Base-by-base conservation (phyloP, 30 jellyfish, hydroid and myxozoan species). In the Aurelia aurita complex sp. Pacific region DNA sequence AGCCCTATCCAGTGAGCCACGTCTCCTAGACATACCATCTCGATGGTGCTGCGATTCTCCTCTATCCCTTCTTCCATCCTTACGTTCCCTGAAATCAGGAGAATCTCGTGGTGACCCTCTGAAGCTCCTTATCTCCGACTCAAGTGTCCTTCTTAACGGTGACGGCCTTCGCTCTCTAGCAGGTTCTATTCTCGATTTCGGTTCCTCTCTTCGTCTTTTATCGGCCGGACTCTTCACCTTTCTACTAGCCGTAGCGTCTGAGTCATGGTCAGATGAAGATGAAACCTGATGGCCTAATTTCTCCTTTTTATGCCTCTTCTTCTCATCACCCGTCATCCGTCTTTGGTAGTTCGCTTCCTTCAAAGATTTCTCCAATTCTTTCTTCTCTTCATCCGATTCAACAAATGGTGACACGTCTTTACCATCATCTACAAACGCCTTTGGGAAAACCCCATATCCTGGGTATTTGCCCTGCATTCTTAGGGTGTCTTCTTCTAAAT, bases 351-450 rank as follows among this genome's bases (percentile, higher is more conserved):
- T 84, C 2, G 93, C 88, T 64, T 84, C 87, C 52, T 84, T 84
- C 87, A 84, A 38, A 1, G 93, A 84, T 64, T 65, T 74, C 33
- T 84, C 93, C 17, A 84, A 81, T 35, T 84, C 93, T 35, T 42
- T 73, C 76, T 84, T 84, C 76, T 84, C 93, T 40, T 84, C 93
- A 65, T 84, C 93, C 3, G 93, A 84, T 18, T 84, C 93, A 19
- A 32, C 82, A 38, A 7, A 77, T 0, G 93, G 82, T 16, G 91
- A 72, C 7, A 42, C 74, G 7, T 62, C 77, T 34, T 73, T 82
- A 16, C 52, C 82, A 4, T 40, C 51, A 9, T 81, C 64, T 12
- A 67, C 69, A 42, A 42, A 54, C 60, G 78, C 70, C 34, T 73
- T 73, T 13, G 68, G 65, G 66, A 52, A 84, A 36, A 76, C 35